phyloP scores from a whole-genome alignment of 2,797 vertebrate genomes.

The Pangasius macronema region DNA sequence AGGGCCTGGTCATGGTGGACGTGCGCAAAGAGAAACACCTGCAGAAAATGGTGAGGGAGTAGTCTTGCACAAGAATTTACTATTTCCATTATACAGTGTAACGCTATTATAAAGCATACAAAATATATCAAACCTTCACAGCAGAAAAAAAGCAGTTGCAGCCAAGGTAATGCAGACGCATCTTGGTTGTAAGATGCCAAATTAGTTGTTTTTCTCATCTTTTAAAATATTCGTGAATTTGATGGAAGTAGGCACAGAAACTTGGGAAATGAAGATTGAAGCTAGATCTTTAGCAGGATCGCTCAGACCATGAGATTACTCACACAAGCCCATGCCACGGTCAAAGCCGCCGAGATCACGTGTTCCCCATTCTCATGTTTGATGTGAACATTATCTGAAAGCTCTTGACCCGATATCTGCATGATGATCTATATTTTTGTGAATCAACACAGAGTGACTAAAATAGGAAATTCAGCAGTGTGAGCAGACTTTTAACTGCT shows the following conservation, averaged over 20 bases:
- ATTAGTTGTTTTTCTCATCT: not conserved
- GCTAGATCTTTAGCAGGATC: not conserved
- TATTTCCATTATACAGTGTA: not conserved
- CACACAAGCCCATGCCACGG: not conserved
- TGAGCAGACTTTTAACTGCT: no score
- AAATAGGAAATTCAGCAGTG: not conserved
- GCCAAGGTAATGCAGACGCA: not conserved
- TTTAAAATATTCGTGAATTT: not conserved
- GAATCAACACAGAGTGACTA: not conserved
- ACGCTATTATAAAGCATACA: not conserved
- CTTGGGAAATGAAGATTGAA: not conserved
- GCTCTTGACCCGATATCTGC: not conserved
- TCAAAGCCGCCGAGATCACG: not conserved
- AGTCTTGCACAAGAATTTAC: not conserved
- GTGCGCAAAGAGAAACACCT: constrained; percentile 91
- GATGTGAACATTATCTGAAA: not conserved
- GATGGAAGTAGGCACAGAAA: no score
- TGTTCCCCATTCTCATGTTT: not conserved
- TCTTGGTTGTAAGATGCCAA: not conserved
- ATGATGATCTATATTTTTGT: not conserved
- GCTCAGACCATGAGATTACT: not conserved
- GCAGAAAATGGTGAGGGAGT: constrained; percentile 88
- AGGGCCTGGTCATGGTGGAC: constrained; percentile 96
- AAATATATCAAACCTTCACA: not conserved
- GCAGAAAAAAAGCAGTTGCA: not conserved